Evolutionary conservation across 2,113 vertebrate species (phyloP).

Genomic region (Ptilorrhoa leucosticta): DNA sequence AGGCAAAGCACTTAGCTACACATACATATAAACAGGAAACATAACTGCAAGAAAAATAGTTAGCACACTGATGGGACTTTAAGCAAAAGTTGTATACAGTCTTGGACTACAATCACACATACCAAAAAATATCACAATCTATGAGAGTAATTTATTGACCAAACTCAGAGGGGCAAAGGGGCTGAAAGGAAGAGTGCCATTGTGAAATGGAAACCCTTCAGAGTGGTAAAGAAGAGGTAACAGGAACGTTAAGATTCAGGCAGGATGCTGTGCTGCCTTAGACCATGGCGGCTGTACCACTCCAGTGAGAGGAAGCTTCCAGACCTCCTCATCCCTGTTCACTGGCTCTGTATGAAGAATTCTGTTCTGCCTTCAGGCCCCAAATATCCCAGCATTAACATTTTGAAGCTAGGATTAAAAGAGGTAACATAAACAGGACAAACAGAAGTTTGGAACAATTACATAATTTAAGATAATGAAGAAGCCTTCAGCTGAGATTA

Average conservation of each 20-base stretch:
- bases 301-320: not conserved
- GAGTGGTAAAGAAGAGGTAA: not conserved
- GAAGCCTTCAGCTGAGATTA: not conserved
- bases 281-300: not conserved
- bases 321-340: not conserved
- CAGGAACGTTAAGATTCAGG: rapidly evolving
- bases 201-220: not conserved
- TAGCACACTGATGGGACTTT: not conserved
- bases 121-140: not conserved
- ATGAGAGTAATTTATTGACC: not conserved
- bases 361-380: not conserved
- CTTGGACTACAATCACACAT: not conserved
- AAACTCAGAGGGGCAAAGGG: not conserved
- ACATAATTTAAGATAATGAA: not conserved
- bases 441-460: not conserved
- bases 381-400: not conserved
- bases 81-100: not conserved
- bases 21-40: not conserved
- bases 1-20: not conserved
- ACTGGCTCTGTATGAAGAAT: not conserved
- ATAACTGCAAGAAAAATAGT: not conserved
- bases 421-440: not conserved
- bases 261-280: not conserved
- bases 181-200: not conserved
- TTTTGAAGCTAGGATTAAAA: not conserved